Base-by-base conservation (phyloP, 2,888 invertebrate genomes). In the Habrosyne pyritoides region DNA sequence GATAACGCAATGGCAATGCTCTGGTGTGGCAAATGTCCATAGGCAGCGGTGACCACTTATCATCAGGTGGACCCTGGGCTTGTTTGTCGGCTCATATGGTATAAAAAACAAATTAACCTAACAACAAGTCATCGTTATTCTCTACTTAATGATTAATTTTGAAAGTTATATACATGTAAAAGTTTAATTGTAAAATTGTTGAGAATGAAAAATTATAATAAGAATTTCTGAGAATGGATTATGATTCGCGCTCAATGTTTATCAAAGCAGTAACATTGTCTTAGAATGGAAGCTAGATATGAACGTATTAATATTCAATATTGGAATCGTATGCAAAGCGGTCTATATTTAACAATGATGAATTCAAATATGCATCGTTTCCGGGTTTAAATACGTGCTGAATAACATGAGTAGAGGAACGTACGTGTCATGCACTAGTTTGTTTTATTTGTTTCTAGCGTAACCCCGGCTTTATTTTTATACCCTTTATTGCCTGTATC, bases 401-500 rank as follows among this genome's bases (percentile, higher is more conserved):
- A 8, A 42, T 42, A 18, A 18, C 14, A 42, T 18, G 18, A 18
- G 18, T 18, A 10, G 7, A 2, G 14, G 1, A 7, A 14, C 7
- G 12, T 42, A 42, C 42, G 24, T 62, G 73, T 73, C 73, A 71
- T 75, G 77, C 61, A 63, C 50, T 55, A 61, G 52, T 59, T 67
- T 59, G 65, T 74, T 75, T 77, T 75, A 69, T 77, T 76, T 71
- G 63, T 67, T 71, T 70, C 57, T 65, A 61, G 61, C 63, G 64
- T 60, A 53, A 74, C 73, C 68, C 70, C 69, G 46, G 55, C 59
- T 53, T 57, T 66, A 84, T 86, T 84, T 82, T 77, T 73, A 70
- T 78, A 73, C 70, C 55, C 74, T 84, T 83, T 80, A 83, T 73
- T 75, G 72, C 71, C 64, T 76, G 59, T 74, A 80, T 80, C 78